Percentiles rank a stretch among this genome's conserved stretches.
These are phyloP conservation scores for Leptopilina clavipes DNA, from an alignment of 1,140 invertebrate genomes.

Conservation along the genomic window DNA sequence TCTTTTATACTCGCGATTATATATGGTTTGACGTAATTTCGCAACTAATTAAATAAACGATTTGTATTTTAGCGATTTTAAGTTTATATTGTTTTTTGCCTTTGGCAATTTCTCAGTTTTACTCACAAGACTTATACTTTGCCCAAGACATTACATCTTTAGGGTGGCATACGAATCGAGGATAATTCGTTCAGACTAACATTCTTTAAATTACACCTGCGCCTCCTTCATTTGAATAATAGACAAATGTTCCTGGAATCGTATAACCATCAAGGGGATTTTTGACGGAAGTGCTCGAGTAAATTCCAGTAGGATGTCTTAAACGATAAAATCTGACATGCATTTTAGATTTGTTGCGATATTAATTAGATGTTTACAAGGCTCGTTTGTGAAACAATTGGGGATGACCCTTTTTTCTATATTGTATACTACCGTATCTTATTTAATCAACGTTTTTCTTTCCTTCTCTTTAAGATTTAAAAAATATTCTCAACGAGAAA, in stretches of 20 bases:
- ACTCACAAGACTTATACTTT: not conserved
- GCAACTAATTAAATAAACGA: conserved; percentile 11
- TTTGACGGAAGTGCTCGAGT: conserved; percentile 11
- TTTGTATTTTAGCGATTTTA: conserved; percentile 6
- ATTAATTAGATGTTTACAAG: conserved; percentile 17
- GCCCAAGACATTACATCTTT: conserved; percentile 7
- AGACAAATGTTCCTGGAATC: conserved; percentile 27
- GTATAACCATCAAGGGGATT: not conserved
- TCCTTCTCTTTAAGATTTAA: too few relatives aligned
- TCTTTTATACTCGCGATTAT: conserved; percentile 7
- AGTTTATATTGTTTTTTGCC: conserved; percentile 5
- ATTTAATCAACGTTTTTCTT: too few relatives aligned
- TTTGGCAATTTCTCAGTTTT: not conserved
- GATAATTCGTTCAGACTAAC: conserved; percentile 26
- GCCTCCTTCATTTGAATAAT: conserved; percentile 33
- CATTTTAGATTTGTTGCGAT: conserved; percentile 18
- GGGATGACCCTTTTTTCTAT: not conserved
- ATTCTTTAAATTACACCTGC: conserved; percentile 34
- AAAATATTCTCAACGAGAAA: too few relatives aligned
- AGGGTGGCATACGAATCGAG: conserved; percentile 33
- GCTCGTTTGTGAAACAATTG: not conserved
- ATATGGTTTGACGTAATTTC: not conserved
- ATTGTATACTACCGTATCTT: not conserved
- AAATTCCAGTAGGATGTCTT: conserved; percentile 30
- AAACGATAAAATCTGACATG: conserved; percentile 17